Evolutionary conservation across 2,113 vertebrate species (phyloP), one percentile per base, ranked within the genome.

Genomic region (Trochalopteron elliotii): DNA sequence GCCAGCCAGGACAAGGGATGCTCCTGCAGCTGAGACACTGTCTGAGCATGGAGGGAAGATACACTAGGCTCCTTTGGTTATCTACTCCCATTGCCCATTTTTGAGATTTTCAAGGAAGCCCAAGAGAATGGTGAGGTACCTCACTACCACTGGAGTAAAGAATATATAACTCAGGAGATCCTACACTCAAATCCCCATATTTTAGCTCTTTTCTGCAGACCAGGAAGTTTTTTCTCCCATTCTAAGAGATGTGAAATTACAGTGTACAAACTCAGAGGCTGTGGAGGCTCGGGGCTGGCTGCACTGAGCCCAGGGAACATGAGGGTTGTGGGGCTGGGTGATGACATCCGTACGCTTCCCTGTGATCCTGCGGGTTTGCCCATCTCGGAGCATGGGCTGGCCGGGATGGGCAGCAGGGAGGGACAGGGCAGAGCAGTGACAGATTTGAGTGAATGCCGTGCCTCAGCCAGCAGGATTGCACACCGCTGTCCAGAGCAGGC

Each of bases 261-360:
- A 37, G 25, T 2, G 14, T 33, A 24, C 35, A 63, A 55, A 76
- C 19, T 22, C 45, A 40, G 63, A 39, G 57, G 35, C 63, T 64
- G 52, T 59, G 68, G 65, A 59, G 64, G 10, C 0, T 2, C 24
- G 15, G 60, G 35, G 35, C 44, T 71, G 35, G 27, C 33, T 77
- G 3, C 7, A 2, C 45, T 25, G 77, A 60, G 33, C 69, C 37
- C 14, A 17, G 72, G 57, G 28, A 31, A 5, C 1, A 0, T 0
- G 2, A 21, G 61, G 33, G 17, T 44, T 15, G 27, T 1, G 1
- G 27, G 60, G 39, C 23, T 42, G 61, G 56, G 27, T 20, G 2
- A 17, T 0, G 5, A 35, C 40, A 44, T 2, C 4, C 0, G 0
- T 9, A 39, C 31, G 10, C 2, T 1, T 27, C 45, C n/a, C 81